Evolutionary conservation across 2,888 invertebrate genomes (phyloP).

Genomic region (Hydrotaea cyrtoneurina): DNA sequence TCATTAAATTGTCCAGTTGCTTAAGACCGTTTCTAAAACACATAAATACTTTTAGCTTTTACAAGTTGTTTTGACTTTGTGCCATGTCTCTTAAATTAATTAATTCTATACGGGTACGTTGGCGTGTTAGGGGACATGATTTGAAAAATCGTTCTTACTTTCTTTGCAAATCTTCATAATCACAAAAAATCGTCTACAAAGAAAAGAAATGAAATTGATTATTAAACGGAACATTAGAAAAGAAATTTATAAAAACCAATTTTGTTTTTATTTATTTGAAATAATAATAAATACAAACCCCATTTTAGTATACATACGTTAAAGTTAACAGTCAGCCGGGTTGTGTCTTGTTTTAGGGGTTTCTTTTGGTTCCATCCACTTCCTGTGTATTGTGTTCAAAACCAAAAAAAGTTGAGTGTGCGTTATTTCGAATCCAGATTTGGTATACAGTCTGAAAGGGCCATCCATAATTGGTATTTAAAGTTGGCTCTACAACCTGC

Average conservation of each 20-base stretch:
- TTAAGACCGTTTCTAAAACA: too few relatives aligned
- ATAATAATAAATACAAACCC: slow-evolving; percentile 9
- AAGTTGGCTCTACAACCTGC: too few relatives aligned
- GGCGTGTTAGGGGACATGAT: not conserved
- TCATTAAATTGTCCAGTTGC: too few relatives aligned
- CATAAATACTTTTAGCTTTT: too few relatives aligned
- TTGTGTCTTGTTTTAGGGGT: slow-evolving; percentile 14
- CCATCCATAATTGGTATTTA: too few relatives aligned
- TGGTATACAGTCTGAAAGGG: too few relatives aligned
- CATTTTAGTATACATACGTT: not conserved
- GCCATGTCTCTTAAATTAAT: too few relatives aligned
- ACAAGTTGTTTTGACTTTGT: not conserved
- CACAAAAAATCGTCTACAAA: not conserved
- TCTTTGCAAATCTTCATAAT: not conserved
- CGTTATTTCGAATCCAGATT: too few relatives aligned
- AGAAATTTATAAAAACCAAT: not conserved
- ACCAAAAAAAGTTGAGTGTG: not conserved
- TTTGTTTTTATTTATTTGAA: not conserved
- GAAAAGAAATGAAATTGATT: slow-evolving; percentile 20
- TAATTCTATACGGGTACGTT: too few relatives aligned
- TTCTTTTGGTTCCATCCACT: not conserved
- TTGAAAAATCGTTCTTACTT: not conserved
- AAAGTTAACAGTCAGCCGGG: slow-evolving; percentile 3
- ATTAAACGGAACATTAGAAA: not conserved
- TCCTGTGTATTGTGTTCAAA: not conserved